Conservation (phyloP, 1,140 invertebrate genomes). For the Matsumurasca onukii region DNA sequence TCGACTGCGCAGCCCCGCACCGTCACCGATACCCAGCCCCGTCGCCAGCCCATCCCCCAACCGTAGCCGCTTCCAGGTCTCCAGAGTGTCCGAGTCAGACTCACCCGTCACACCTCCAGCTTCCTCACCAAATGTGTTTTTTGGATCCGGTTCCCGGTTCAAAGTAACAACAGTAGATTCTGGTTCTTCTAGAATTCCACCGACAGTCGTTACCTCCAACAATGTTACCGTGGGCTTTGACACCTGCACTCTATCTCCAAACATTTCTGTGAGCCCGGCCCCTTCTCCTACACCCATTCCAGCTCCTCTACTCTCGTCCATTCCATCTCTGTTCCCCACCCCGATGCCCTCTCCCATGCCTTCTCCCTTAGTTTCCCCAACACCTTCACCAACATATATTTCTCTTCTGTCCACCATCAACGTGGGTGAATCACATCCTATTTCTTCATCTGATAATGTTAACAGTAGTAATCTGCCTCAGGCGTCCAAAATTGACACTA, state of each 20-base stretch:
- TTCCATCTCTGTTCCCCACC: constrained; percentile 20
- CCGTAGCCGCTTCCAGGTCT: constrained; percentile 59
- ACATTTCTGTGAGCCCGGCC: constrained; percentile 9
- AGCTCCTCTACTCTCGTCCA: constrained; percentile 17
- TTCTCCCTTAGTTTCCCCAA: constrained; percentile 2
- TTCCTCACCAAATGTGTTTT: constrained; percentile 35
- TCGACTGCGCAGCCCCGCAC: constrained; percentile 63
- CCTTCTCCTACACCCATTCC: constrained; percentile 15
- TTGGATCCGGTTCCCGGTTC: constrained; percentile 36
- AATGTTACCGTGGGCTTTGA: constrained; percentile 38
- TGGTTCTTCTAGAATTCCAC: constrained; percentile 11
- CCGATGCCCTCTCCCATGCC: constrained; percentile 23
- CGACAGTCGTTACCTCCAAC: constrained; percentile 31
- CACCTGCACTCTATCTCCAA: constrained; percentile 10
- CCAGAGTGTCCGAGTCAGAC: constrained; percentile 53
- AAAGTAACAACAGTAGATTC: constrained; percentile 38
- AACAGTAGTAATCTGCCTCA: neutral
- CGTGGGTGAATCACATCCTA: constrained; percentile 4
- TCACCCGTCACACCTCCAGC: constrained; percentile 35
- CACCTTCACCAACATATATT: neutral
- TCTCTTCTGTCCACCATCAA: constrained; percentile 17
- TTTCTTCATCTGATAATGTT: neutral
- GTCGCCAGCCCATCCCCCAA: constrained; percentile 60
- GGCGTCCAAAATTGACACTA: neutral
- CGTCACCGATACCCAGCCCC: constrained; percentile 66